Evolutionary conservation across 2,113 vertebrate species (phyloP).

Genomic region (Xenus cinereus): DNA sequence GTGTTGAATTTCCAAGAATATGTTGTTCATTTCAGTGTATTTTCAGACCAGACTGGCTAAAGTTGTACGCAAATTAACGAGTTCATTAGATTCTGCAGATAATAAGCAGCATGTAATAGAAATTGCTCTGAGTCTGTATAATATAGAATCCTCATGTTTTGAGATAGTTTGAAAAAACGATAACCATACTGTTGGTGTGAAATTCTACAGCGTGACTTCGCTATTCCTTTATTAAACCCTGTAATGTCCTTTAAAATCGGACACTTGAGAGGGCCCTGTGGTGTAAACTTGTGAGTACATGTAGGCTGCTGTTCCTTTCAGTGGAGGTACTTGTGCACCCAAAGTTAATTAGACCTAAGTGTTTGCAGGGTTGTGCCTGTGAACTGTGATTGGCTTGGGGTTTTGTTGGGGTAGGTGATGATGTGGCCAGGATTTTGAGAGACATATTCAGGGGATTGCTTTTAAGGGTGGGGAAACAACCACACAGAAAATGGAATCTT

Average conservation of each 20-base stretch:
- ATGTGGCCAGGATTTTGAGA: not conserved
- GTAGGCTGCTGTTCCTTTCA: not conserved
- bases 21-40: not conserved
- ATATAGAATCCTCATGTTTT: not conserved
- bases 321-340: not conserved
- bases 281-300: not conserved
- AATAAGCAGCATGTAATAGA: not conserved
- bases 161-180: not conserved
- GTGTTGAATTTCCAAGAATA: not conserved
- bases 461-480: fast-evolving
- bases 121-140: not conserved
- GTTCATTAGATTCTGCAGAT: not conserved
- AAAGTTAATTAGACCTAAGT: not conserved
- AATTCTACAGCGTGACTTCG: not conserved
- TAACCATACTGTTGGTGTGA: not conserved
- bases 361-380: not conserved
- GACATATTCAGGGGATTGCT: not conserved
- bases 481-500: not conserved
- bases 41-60: not conserved
- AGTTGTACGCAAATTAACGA: not conserved
- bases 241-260: not conserved
- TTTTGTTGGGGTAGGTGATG: not conserved
- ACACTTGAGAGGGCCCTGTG: not conserved
- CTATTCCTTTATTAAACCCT: not conserved
- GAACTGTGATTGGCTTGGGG: not conserved